phyloP scores from a whole-genome alignment of 1,140 invertebrate genomes.

The Drosophila kikkawai region DNA sequence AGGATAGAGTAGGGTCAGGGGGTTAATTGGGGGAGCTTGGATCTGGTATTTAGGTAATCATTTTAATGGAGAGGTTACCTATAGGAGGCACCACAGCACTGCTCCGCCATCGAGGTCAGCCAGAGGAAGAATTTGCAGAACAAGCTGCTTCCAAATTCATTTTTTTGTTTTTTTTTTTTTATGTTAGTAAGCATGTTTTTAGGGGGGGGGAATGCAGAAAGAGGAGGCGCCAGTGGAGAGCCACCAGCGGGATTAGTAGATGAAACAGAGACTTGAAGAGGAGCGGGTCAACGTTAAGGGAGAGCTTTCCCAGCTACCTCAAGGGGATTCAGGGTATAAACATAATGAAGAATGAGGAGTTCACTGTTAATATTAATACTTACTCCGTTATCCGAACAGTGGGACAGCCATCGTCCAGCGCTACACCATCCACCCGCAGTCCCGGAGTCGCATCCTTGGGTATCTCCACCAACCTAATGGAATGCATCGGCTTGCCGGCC shows the following conservation, averaged over 20 bases:
- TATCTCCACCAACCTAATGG: slow-evolving; percentile 92
- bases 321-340: not conserved
- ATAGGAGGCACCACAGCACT: slow-evolving; percentile 80
- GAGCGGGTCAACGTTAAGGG: no score
- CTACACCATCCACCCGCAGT: slow-evolving; percentile 87
- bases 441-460: slow-evolving; percentile 86
- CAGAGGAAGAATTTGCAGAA: slow-evolving; percentile 84
- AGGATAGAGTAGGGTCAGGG: not conserved
- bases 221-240: slow-evolving; percentile 1
- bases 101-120: slow-evolving; percentile 79
- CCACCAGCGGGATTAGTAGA: slow-evolving; percentile 9
- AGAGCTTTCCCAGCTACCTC: no score
- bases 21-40: not conserved
- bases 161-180: not conserved
- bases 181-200: slow-evolving; percentile 21
- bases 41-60: not conserved
- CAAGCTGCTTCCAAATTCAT: slow-evolving; percentile 40
- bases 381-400: slow-evolving; percentile 82
- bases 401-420: slow-evolving; percentile 73
- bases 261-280: not conserved
- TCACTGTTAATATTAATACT: slow-evolving; percentile 16
- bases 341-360: no score
- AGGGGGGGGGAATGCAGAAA: slow-evolving; percentile 9
- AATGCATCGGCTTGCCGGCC: slow-evolving; percentile 88
- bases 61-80: slow-evolving; percentile 63